Base-by-base conservation (phyloP, 2,888 invertebrate species). In the Melanargia galathea region DNA sequence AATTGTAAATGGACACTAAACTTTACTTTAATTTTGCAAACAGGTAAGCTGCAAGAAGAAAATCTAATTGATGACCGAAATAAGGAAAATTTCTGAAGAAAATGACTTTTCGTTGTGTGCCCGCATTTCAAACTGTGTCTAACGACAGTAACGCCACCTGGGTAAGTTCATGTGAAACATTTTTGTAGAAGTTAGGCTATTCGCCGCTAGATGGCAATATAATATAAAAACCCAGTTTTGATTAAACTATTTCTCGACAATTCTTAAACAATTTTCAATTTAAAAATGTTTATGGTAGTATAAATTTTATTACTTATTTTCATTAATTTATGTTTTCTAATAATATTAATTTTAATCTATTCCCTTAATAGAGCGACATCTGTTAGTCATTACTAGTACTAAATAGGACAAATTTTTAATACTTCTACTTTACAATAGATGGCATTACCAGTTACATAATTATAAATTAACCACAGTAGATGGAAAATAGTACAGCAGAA, bases 41-140 rank as follows among this genome's bases (percentile, higher is more conserved):
- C 92, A 93, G 93, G 93, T 93, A 93, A 93, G 93, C 93, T 92
- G 93, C 92, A 92, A 92, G 85, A 90, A 86, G 83, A 86, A 84
- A 74, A 49, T 74, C 64, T 69, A 67, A 68, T 71, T 71, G 73
- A 74, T 77, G 77, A 72, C 75, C 77, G 69, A 77, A 75, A 72
- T 78, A 74, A 74, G 77, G 75, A 75, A 80, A 73, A 74, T 73
- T 76, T 76, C 63, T 62, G 71, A 71, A 80, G 79, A 91, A 83
- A 82, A 94, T 94, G 94, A 94, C 94, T 84, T 94, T 94, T 84
- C 93, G 94, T 77, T 94, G 94, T 88, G 93, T 94, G 78, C 94
- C 94, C 78, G 92, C 93, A 76, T 93, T 93, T 84, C 94, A 94
- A 92, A 88, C 92, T 49, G 92, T 93, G 63, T 92, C 93, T 75